Evolutionary conservation across 2,113 vertebrate species (phyloP).

Genomic region (Siniperca chuatsi): DNA sequence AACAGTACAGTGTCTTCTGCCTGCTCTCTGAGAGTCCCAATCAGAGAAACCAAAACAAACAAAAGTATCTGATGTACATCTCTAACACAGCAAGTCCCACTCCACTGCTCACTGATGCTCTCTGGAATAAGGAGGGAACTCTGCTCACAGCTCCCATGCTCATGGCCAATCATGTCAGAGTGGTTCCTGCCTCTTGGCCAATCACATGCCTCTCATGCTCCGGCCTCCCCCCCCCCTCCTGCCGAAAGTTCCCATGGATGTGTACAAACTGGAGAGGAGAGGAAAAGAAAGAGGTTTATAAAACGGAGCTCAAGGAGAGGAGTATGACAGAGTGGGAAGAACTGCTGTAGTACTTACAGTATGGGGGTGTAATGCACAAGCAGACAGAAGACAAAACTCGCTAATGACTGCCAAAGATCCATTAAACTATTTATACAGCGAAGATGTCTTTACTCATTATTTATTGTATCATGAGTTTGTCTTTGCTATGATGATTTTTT

Average conservation of each 20-base stretch:
- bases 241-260: conserved; percentile 73
- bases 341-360: conserved; percentile 46
- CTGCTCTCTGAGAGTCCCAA: conserved; percentile 58
- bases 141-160: conserved; percentile 71
- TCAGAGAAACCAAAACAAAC: conserved; percentile 72
- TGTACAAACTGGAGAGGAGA: conserved; percentile 47
- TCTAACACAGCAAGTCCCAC: conserved; percentile 73
- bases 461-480: background rate
- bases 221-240: conserved; percentile 37
- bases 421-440: background rate
- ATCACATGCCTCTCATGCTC: conserved; percentile 54
- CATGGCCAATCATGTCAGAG: conserved; percentile 74
- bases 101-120: conserved; percentile 76
- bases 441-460: background rate
- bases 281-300: conserved; percentile 6
- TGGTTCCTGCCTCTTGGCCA: conserved; percentile 75
- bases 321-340: conserved; percentile 25
- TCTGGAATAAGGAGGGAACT: conserved; percentile 80
- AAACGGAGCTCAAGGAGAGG: background rate
- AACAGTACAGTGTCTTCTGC: conserved; percentile 11
- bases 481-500: background rate
- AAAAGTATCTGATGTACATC: conserved; percentile 75
- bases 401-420: conserved; percentile 1
- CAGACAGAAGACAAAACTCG: background rate
- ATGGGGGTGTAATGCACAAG: conserved; percentile 1